Conservation (phyloP, 2,113 vertebrate genomes). For the Saguinus midas region DNA sequence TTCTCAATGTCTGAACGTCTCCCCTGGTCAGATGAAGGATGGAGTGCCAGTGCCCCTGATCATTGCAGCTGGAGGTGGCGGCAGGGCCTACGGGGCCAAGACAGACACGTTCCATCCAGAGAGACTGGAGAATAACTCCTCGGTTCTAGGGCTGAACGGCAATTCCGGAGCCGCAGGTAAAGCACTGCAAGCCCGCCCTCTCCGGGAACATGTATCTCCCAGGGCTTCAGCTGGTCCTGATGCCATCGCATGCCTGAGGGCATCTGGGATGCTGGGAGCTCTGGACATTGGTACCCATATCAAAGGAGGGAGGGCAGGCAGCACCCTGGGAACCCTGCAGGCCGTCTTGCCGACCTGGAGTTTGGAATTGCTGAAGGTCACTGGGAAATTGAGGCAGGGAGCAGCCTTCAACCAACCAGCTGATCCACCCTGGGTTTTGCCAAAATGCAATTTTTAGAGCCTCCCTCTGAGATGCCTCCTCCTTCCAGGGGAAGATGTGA, state of each 20-base stretch:
- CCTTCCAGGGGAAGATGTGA: background rate
- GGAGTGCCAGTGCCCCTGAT: slow-evolving; percentile 90
- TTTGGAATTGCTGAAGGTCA: background rate
- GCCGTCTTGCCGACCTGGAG: background rate
- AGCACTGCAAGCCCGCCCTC: accelerated
- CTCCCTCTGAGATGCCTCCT: background rate
- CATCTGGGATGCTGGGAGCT: background rate
- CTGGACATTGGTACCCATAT: background rate
- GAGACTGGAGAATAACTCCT: slow-evolving; percentile 90
- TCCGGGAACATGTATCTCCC: background rate
- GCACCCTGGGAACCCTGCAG: background rate
- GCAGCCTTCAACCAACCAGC: background rate
- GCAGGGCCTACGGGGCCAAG: slow-evolving; percentile 92
- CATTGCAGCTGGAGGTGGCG: slow-evolving; percentile 96
- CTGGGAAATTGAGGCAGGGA: background rate
- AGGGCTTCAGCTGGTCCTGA: accelerated
- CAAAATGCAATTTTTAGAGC: background rate
- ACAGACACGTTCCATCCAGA: slow-evolving; percentile 86
- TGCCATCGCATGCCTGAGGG: background rate
- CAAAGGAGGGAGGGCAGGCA: background rate
- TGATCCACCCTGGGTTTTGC: background rate
- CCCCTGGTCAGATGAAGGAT: slow-evolving; percentile 89
- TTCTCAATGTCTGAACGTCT: slow-evolving; percentile 55
- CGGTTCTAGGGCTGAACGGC: slow-evolving; percentile 91
- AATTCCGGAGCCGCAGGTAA: slow-evolving; percentile 94